phyloP scores from a whole-genome alignment of 2,113 vertebrate genomes.

The Nerophis ophidion region DNA sequence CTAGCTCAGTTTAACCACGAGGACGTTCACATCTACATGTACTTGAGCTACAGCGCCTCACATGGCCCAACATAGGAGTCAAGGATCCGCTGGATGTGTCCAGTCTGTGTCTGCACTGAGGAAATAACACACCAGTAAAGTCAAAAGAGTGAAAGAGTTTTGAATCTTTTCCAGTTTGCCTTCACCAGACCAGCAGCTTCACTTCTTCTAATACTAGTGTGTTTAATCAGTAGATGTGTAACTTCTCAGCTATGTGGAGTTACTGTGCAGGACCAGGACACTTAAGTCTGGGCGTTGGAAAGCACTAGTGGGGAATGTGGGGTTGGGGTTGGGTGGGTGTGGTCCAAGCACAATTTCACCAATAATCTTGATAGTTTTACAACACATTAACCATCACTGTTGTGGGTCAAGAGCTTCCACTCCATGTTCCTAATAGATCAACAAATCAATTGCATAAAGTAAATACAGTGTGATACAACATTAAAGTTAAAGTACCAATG shows the following conservation, averaged over 20 bases:
- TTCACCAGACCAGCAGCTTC: neutral
- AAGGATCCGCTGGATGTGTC: neutral
- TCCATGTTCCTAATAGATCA: no score
- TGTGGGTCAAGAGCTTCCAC: no score
- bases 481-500: no score
- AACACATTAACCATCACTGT: no score
- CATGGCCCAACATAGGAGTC: constrained; percentile 16
- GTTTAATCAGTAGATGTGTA: constrained; percentile 17
- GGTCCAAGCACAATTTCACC: neutral
- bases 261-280: constrained; percentile 43
- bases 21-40: constrained; percentile 34
- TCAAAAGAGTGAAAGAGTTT: constrained; percentile 5
- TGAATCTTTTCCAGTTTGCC: constrained; percentile 7
- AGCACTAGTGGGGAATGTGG: constrained; percentile 10
- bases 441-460: no score
- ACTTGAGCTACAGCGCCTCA: constrained; percentile 21
- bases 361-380: no score
- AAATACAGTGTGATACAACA: neutral
- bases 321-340: constrained; percentile 21
- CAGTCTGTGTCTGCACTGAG: constrained; percentile 1
- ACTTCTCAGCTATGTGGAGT: constrained; percentile 22
- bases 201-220: no score
- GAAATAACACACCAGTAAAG: constrained; percentile 17
- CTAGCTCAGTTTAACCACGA: constrained; percentile 49
- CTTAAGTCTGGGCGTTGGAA: constrained; percentile 57